These are phyloP conservation scores for Pseudorasbora parva DNA, from an alignment of 2,113 vertebrate species.

Conservation along the genomic window DNA sequence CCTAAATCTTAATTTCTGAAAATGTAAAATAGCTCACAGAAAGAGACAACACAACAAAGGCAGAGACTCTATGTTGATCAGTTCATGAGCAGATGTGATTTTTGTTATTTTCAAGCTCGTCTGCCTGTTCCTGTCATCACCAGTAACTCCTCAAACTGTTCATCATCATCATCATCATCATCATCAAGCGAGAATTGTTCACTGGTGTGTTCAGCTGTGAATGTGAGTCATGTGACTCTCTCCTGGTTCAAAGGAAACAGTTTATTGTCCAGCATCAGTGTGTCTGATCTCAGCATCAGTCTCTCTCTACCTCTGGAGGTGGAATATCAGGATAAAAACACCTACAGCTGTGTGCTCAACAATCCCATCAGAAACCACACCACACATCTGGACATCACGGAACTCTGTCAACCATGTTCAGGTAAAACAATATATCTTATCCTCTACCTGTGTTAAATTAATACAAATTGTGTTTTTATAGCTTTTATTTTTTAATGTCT, in stretches of 20 bases:
- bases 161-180: background rate
- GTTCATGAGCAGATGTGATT: too few species aligned
- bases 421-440: background rate
- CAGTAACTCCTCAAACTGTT: background rate
- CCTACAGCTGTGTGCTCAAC: background rate
- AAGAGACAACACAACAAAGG: too few species aligned
- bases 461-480: too few species aligned
- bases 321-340: background rate
- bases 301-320: background rate
- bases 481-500: background rate
- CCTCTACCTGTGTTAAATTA: background rate
- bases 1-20: too few species aligned
- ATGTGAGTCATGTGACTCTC: background rate
- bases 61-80: too few species aligned
- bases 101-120: background rate
- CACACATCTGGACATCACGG: fast-evolving
- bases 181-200: background rate
- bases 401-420: background rate
- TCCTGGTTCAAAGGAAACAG: background rate
- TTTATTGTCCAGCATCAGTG: slow-evolving; percentile 11
- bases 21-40: too few species aligned
- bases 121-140: background rate
- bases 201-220: background rate
- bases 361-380: background rate
- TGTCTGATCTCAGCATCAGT: background rate